Evolutionary conservation across 2,888 invertebrate genomes (phyloP).

Genomic region (Euphydryas editha): DNA sequence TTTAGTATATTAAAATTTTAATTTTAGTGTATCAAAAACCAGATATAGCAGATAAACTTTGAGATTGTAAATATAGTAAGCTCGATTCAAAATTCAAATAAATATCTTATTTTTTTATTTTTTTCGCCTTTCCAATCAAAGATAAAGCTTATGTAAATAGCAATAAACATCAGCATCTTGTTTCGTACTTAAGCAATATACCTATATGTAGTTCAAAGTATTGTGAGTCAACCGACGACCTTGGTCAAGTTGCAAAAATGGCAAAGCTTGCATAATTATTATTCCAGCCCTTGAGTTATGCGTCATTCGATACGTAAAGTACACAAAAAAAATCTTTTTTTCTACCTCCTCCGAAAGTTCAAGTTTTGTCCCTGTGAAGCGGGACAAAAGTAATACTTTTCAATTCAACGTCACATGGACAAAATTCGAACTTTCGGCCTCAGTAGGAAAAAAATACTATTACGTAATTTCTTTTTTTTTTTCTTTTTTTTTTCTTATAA

Average conservation of each 20-base stretch:
- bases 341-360: too few species aligned
- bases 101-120: not conserved
- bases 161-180: slow-evolving; percentile 17
- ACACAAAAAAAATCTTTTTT: slow-evolving; percentile 5
- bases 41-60: too few species aligned
- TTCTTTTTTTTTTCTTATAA: too few species aligned
- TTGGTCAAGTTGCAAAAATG: slow-evolving; percentile 39
- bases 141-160: slow-evolving; percentile 21
- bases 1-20: too few species aligned
- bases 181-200: slow-evolving; percentile 32
- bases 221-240: slow-evolving; percentile 42
- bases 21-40: too few species aligned
- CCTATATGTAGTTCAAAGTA: slow-evolving; percentile 41
- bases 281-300: slow-evolving; percentile 42
- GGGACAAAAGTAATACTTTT: too few species aligned
- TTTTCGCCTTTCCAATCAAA: not conserved
- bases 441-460: too few species aligned
- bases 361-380: too few species aligned
- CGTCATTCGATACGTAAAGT: slow-evolving; percentile 36
- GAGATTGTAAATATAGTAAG: not conserved
- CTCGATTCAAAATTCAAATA: not conserved
- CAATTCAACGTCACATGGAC: too few species aligned
- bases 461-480: too few species aligned
- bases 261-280: slow-evolving; percentile 38
- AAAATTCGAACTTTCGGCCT: too few species aligned